These are phyloP conservation scores for Rhyacophila brunnea DNA, from an alignment of 1,140 invertebrate genomes.

Conservation along the genomic window DNA sequence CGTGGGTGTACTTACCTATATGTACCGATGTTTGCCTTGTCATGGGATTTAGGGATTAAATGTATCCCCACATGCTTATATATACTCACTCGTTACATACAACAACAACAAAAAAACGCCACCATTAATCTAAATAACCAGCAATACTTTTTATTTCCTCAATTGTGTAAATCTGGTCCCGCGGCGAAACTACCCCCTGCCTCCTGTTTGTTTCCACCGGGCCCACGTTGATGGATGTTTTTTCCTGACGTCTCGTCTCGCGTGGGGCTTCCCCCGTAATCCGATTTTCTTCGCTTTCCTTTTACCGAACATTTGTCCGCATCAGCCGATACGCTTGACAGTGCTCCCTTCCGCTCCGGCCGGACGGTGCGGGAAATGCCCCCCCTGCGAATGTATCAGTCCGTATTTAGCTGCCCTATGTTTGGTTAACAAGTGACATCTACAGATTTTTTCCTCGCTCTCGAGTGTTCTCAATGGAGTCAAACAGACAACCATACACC, in stretches of 20 bases:
- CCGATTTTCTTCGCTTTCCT: constrained; percentile 28
- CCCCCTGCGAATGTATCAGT: constrained; percentile 9
- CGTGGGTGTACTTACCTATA: no score
- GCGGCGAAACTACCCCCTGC: neutral
- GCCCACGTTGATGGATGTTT: constrained; percentile 9
- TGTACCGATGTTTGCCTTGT: no score
- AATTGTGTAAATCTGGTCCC: neutral
- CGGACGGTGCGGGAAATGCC: no score
- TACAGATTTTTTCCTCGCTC: constrained; percentile 30
- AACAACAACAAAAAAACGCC: no score
- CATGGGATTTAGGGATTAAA: no score
- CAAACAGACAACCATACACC: no score
- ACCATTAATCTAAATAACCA: no score
- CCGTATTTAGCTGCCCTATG: constrained; percentile 25
- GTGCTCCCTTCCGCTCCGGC: constrained; percentile 3
- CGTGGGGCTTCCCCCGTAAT: constrained; percentile 23
- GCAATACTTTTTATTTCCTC: no score
- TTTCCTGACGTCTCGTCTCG: constrained; percentile 8
- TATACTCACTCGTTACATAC: no score
- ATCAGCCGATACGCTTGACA: constrained; percentile 33
- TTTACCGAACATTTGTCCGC: constrained; percentile 31
- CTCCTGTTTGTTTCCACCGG: no score
- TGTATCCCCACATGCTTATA: no score
- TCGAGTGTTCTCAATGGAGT: neutral
- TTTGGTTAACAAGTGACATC: constrained; percentile 35